Base-by-base conservation (phyloP, 2,888 invertebrate genomes). In the Orgyia antiqua region DNA sequence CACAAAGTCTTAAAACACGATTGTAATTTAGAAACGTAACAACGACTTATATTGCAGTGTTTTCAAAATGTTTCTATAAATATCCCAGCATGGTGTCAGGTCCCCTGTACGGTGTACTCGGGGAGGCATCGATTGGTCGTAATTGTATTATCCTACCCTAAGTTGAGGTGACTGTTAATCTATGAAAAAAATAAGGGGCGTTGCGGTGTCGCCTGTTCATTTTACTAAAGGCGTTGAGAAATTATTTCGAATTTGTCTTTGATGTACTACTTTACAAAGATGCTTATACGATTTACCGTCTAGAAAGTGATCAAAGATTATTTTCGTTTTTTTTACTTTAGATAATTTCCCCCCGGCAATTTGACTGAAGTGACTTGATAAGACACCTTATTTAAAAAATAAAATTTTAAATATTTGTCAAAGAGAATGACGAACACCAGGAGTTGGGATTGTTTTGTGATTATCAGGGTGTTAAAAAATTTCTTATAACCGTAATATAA, bases 61-160 rank as follows among this genome's bases (percentile, higher is more conserved):
- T 50, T 39, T 28, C 15, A 33, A 42, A 43, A 39, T 36, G 46
- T 49, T 31, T 50, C 57, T 57, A 69, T 73, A 69, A 70, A 75
- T 68, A 70, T 70, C 68, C 45, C 74, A 70, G 74, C 73, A 54
- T 62, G 75, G 56, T 61, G 56, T 46, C 36, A n/a, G 45, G 57
- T 54, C 62, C 58, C 54, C 31, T 10, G 19, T 46, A 47, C 42
- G 41, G 55, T 32, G 31, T 58, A 35, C 71, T 62, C 48, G 65
- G 74, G 68, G 70, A 59, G 58, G 53, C 75, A 77, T 77, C 77
- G 78, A 78, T 78, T 77, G 75, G 58, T 58, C 47, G 60, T 79
- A 79, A 80, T 80, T 76, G 69, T 69, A 77, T 80, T 78, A 78
- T 63, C 58, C 58, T 57, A 65, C 75, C 78, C 68, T 46, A 58